Conservation (phyloP, 2,797 vertebrate species). For the Lithobates pipiens region DNA sequence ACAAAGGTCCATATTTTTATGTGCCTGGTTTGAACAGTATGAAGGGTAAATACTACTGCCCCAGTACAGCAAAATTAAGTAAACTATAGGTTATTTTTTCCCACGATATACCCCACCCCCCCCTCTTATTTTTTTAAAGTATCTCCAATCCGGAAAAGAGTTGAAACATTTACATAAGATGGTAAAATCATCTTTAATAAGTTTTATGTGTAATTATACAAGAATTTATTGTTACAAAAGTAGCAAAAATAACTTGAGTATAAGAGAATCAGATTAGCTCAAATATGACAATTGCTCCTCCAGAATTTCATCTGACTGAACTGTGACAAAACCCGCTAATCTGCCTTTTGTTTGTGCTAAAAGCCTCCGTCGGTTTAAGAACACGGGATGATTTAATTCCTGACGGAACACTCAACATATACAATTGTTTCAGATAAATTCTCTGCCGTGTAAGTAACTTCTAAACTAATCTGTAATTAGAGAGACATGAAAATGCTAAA, state of each 20-base stretch:
- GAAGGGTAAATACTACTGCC: no score
- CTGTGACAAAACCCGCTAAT: constrained; percentile 60
- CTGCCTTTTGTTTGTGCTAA: constrained; percentile 62
- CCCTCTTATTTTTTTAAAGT: no score
- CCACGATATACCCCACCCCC: no score
- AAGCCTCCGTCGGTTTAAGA: constrained; percentile 57
- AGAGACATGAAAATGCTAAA: constrained; percentile 40
- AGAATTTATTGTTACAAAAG: constrained; percentile 24
- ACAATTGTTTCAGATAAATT: constrained; percentile 60
- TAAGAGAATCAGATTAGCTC: constrained; percentile 55
- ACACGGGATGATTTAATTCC: constrained; percentile 60
- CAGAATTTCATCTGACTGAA: constrained; percentile 60
- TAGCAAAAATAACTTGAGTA: constrained; percentile 42
- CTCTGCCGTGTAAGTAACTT: constrained; percentile 51
- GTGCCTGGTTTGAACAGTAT: no score
- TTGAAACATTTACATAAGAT: neutral
- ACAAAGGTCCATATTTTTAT: no score
- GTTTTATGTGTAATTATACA: constrained; percentile 13
- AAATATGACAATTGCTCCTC: constrained; percentile 60
- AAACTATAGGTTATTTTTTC: no score
- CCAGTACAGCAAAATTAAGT: no score
- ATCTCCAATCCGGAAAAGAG: neutral
- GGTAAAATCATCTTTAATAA: neutral
- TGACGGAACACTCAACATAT: constrained; percentile 61
- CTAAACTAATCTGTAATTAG: constrained; percentile 57